Evolutionary conservation across 2,797 vertebrate genomes (phyloP).

Genomic region (Phyllotis vaccarum): DNA sequence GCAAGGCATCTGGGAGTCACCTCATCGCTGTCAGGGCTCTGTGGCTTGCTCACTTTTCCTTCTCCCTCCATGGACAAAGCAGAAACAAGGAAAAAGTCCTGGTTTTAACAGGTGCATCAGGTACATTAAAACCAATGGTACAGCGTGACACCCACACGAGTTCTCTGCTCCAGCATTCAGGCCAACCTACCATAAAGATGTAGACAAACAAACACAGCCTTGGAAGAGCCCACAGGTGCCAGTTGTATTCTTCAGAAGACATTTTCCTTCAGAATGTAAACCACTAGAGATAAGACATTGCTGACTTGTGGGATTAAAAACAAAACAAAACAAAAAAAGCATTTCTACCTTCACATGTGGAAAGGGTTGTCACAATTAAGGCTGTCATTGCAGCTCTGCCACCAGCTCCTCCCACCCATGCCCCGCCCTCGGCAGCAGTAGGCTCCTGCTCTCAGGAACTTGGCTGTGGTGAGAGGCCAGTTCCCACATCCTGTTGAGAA

Average conservation of each 20-base stretch:
- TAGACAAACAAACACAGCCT: not conserved
- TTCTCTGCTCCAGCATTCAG: not conserved
- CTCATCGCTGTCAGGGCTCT: not conserved
- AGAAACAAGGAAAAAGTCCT: not conserved
- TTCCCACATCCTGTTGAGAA: conserved; percentile 82
- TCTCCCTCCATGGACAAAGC: not conserved
- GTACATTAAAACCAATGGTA: not conserved
- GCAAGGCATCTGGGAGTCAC: not conserved
- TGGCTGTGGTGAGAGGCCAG: conserved; percentile 70
- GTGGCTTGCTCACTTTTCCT: not conserved
- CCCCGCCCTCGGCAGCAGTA: conserved; percentile 22
- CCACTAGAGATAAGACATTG: too few relatives aligned
- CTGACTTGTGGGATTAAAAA: too few relatives aligned
- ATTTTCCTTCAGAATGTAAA: not conserved
- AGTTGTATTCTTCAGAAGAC: not conserved
- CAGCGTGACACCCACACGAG: not conserved
- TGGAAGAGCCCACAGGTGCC: not conserved
- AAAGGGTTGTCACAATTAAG: not conserved
- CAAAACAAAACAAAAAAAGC: not conserved
- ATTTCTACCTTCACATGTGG: not conserved
- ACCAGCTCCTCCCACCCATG: not conserved
- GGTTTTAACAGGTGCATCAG: not conserved
- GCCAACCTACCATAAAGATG: not conserved
- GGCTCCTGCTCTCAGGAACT: conserved; percentile 58
- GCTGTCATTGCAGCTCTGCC: not conserved